These are phyloP conservation scores for Augochlorella aurata DNA, from an alignment of 2,888 invertebrate species.

Conservation along the genomic window DNA sequence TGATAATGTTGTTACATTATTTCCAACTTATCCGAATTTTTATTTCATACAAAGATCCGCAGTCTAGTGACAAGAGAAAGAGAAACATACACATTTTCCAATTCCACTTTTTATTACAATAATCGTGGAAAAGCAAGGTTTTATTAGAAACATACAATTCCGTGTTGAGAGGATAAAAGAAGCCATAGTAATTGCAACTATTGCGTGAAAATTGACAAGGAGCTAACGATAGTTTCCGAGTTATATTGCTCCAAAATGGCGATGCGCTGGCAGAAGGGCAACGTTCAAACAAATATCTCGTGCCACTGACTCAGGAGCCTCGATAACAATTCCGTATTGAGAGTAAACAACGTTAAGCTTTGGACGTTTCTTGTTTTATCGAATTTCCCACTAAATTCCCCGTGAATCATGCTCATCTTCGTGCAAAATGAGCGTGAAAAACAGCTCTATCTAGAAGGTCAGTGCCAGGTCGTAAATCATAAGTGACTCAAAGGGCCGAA, in stretches of 20 bases:
- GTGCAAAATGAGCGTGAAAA: slow-evolving; percentile 7
- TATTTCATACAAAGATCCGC: no score
- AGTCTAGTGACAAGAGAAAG: no score
- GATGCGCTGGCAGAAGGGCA: neutral
- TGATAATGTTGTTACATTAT: no score
- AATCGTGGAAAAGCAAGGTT: no score
- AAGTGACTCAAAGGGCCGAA: slow-evolving; percentile 30
- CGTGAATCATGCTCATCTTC: slow-evolving; percentile 24
- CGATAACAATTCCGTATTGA: neutral
- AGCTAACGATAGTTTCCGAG: neutral
- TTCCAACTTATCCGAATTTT: no score
- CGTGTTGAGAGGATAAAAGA: no score
- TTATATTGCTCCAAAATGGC: neutral
- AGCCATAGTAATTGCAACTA: no score
- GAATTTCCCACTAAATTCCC: no score
- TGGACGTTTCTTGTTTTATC: neutral
- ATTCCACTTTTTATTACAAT: no score
- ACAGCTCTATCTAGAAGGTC: neutral
- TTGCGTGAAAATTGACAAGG: neutral
- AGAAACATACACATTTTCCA: no score
- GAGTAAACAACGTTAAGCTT: neutral
- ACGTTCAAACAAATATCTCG: neutral
- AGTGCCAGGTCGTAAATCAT: slow-evolving; percentile 32
- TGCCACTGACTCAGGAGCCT: neutral
- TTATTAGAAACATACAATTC: no score